These are phyloP conservation scores for Isurus oxyrinchus DNA, from an alignment of 2,113 vertebrate species.

Conservation along the genomic window DNA sequence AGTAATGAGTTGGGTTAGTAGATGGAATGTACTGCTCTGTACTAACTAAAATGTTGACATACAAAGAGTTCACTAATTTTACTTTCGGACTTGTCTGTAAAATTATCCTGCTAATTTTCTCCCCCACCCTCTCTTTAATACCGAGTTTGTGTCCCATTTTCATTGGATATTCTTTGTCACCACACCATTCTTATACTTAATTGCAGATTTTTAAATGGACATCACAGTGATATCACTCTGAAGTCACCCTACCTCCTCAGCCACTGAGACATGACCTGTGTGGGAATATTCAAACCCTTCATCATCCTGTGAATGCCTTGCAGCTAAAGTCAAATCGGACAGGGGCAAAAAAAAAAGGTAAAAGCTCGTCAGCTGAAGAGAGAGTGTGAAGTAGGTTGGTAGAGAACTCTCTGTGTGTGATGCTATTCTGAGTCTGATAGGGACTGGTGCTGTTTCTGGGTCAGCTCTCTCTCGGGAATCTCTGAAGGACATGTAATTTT, in stretches of 20 bases:
- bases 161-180: background rate
- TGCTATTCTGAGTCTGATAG: background rate
- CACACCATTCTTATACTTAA: background rate
- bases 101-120: background rate
- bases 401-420: background rate
- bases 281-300: background rate
- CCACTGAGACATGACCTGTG: too few relatives aligned
- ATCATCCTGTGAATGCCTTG: background rate
- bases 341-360: too few relatives aligned
- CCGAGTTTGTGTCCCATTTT: background rate
- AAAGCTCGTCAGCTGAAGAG: background rate
- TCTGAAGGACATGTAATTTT: conserved; percentile 7
- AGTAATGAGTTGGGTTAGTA: background rate
- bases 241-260: background rate
- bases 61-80: background rate
- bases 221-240: too few relatives aligned
- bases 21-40: background rate
- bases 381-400: background rate
- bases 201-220: background rate
- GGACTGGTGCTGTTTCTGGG: background rate
- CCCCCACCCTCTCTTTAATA: background rate
- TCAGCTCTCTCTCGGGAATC: background rate
- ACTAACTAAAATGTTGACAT: background rate
- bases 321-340: background rate
- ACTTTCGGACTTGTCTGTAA: background rate